Base-by-base conservation (phyloP, 2,797 vertebrate genomes). In the Bradypodion pumilum region DNA sequence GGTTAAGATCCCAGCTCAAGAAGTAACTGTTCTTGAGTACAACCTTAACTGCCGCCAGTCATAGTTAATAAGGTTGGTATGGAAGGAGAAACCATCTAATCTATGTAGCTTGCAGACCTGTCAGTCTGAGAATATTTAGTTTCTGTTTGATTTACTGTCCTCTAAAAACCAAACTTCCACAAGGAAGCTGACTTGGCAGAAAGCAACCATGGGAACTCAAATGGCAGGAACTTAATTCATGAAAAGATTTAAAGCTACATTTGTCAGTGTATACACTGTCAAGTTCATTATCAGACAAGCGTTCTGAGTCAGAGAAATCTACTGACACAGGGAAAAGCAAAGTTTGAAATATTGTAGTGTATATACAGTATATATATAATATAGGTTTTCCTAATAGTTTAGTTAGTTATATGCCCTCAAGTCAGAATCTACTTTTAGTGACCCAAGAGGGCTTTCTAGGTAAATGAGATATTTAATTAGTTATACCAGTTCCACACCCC, bases 231-330 rank as follows among this genome's bases (percentile, higher is more conserved):
- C 35, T 75, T 82, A 52, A 82, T 56, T 37, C 74, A 40, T 40
- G 81, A 56, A 66, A 83, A 76, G 63, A 83, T 59, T 69, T 52
- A 68, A 82, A 74, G 21, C 35, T 32, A 52, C 13, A 40, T 59
- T 68, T 83, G 81, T 59, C 74, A 83, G 73, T 56, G 75, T 76
- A 76, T 27, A 83, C 74, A 69, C 42, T 77, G 63, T 68, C 73
- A 76, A 81, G 59, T 74, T 74, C 27, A 44, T 77, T 83, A 77
- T 83, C 27, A 83, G 81, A 68, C 73, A 83, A 75, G 35, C 13
- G 44, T n/a, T 32, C 63, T 60, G 49, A 68, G 65, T 37, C 65
- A 83, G 35, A 49, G 63, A 83, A 83, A 69, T 69, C 52, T 77
- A 77, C n/a, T 59, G 63, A 49, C 74, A 83, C 37, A 27, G 49